Conservation (phyloP, 2,888 invertebrate species). For the Therioaphis trifolii region DNA sequence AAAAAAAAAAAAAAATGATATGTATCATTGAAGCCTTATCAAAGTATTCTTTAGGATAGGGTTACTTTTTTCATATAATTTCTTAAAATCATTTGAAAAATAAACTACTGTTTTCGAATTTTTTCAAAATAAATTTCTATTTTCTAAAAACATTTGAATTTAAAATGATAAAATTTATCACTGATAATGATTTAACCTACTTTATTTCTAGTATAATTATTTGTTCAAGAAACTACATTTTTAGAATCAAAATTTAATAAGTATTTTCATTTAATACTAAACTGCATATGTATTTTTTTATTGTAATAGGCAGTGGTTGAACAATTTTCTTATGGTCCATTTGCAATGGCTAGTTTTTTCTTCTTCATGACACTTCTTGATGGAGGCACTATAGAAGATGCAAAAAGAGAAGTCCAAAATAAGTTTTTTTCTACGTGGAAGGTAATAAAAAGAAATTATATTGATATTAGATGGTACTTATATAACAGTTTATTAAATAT, state of each 20-base stretch:
- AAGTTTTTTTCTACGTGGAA: slow-evolving; percentile 83
- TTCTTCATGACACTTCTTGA: slow-evolving; percentile 82
- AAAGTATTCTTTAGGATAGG: neutral
- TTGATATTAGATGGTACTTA: neutral
- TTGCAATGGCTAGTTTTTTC: slow-evolving; percentile 81
- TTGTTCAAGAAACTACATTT: too few relatives aligned
- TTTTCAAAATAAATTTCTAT: too few relatives aligned
- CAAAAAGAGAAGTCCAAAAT: slow-evolving; percentile 76
- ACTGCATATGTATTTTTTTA: slow-evolving; percentile 12
- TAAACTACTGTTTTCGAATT: too few relatives aligned
- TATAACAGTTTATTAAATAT: too few relatives aligned
- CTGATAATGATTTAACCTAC: too few relatives aligned
- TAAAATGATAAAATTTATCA: too few relatives aligned
- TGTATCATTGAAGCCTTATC: neutral
- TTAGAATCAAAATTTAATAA: too few relatives aligned
- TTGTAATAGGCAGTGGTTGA: slow-evolving; percentile 76
- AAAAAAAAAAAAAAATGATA: neutral
- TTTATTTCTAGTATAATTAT: too few relatives aligned
- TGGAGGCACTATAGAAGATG: slow-evolving; percentile 75
- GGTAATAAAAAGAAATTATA: slow-evolving; percentile 69
- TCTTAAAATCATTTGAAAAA: too few relatives aligned
- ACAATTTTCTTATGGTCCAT: slow-evolving; percentile 80
- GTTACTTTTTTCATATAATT: neutral
- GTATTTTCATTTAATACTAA: too few relatives aligned
- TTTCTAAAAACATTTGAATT: too few relatives aligned